Evolutionary conservation across 2,797 vertebrate species (phyloP).

Genomic region (Sphenopsis melanotis): DNA sequence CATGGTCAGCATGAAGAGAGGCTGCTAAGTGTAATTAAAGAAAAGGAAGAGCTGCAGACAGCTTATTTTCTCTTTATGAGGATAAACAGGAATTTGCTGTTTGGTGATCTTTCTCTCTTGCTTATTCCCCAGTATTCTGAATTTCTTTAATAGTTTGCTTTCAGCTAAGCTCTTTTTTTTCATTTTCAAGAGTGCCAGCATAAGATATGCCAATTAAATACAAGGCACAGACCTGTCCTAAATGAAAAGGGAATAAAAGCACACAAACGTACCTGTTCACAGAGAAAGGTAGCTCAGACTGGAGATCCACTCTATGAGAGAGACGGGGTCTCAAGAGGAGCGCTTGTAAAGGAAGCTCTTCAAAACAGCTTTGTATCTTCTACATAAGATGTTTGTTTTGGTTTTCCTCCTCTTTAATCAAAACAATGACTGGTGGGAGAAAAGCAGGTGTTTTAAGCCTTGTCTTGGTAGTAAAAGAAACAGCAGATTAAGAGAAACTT

Average conservation of each 20-base stretch:
- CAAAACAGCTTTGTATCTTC: neutral
- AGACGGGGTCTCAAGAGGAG: neutral
- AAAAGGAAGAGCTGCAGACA: neutral
- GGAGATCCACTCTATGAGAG: neutral
- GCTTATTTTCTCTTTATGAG: neutral
- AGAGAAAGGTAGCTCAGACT: neutral
- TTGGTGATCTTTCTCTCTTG: neutral
- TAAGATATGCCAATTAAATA: neutral
- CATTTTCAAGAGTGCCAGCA: neutral
- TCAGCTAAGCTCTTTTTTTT: neutral
- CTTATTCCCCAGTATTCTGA: neutral
- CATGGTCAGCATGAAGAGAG: neutral
- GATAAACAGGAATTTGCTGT: neutral
- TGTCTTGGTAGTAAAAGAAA: neutral
- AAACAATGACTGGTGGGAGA: neutral
- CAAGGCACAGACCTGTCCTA: neutral
- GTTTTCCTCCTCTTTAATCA: constrained; percentile 1
- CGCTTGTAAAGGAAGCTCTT: constrained; percentile 3
- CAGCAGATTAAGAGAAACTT: neutral
- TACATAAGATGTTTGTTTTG: neutral
- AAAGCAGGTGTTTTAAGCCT: neutral
- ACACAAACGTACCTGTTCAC: constrained; percentile 27
- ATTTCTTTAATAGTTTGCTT: neutral
- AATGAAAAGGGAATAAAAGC: constrained; percentile 7
- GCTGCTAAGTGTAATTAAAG: neutral